Evolutionary conservation across 2,888 invertebrate genomes (phyloP).

Genomic region (Polydesmus complanatus): DNA sequence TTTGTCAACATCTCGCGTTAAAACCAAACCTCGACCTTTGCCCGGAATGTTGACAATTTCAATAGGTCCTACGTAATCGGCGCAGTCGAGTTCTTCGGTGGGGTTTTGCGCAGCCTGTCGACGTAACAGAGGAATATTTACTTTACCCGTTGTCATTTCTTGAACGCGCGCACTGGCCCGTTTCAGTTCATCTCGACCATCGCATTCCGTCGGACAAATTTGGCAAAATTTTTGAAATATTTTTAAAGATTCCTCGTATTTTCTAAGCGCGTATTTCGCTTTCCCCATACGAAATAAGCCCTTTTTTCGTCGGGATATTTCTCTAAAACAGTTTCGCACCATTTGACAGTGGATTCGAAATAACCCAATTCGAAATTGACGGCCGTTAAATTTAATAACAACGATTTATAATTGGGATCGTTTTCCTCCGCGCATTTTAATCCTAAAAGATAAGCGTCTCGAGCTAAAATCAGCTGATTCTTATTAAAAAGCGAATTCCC

Average conservation of each 20-base stretch:
- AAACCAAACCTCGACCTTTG: constrained; percentile 3
- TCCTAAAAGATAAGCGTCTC: not conserved
- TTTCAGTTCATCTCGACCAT: not conserved
- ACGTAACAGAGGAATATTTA: not conserved
- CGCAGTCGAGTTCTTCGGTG: not conserved
- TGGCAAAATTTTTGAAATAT: not conserved
- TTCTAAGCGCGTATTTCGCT: not conserved
- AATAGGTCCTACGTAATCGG: constrained; percentile 4
- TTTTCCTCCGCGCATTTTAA: no score
- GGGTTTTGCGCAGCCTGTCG: not conserved
- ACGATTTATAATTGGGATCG: no score
- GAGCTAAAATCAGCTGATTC: not conserved
- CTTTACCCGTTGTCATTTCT: not conserved
- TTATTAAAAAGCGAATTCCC: not conserved
- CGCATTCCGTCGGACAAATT: not conserved
- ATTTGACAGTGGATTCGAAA: not conserved
- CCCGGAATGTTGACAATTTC: constrained; percentile 3
- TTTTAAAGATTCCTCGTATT: not conserved
- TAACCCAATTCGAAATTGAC: not conserved
- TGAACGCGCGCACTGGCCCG: not conserved
- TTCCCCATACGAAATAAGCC: not conserved
- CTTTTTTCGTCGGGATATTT: not conserved
- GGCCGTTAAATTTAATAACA: not conserved
- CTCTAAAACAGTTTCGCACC: not conserved
- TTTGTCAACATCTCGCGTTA: not conserved